Base-by-base conservation (phyloP, 2,888 invertebrate species). In the Nomada lathburiana region DNA sequence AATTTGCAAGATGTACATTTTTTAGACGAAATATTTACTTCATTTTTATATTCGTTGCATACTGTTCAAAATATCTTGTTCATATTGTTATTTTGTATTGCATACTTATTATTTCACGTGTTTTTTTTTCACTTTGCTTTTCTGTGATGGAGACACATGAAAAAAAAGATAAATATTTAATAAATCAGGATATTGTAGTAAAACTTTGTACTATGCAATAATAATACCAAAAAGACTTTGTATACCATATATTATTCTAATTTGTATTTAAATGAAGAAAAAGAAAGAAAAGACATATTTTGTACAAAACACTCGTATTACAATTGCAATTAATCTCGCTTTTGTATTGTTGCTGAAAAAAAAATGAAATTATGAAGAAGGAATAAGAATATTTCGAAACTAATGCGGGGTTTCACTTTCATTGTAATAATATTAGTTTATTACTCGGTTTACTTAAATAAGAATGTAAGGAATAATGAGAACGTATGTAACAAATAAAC, bases 161-260 rank as follows among this genome's bases (percentile, higher is more conserved):
- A 62, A 29, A 26, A 76, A 62, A 29, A 42, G 71, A 3, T 10
- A 47, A 13, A 47, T 23, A 55, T 50, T 18, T 72, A 65, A 77
- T 63, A 68, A 78, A 57, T 68, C 68, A 68, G 70, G 52, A 53
- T 53, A 53, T 59, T 71, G 36, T 59, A 75, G 52, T 55, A 74
- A 59, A 20, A 67, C 63, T 77, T 74, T 81, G 59, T 74, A 69
- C 67, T 67, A 76, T 23, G 53, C 70, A 78, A 83, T 71, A 57
- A 67, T 70, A 74, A 74, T 83, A 82, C 63, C 78, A 78, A 78
- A 71, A 74, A 71, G 53, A 77, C 74, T 83, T 83, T 75, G 47
- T 83, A 83, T 62, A 71, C 13, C 65, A 23, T 63, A 68, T 80
- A 72, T 76, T 78, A 78, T 75, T 67, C 74, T 78, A 72, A 75